A percentile compares a stretch with the other conserved stretches of the same genome.
Conservation (phyloP, 2,888 invertebrate genomes). For the Furcula furcula region DNA sequence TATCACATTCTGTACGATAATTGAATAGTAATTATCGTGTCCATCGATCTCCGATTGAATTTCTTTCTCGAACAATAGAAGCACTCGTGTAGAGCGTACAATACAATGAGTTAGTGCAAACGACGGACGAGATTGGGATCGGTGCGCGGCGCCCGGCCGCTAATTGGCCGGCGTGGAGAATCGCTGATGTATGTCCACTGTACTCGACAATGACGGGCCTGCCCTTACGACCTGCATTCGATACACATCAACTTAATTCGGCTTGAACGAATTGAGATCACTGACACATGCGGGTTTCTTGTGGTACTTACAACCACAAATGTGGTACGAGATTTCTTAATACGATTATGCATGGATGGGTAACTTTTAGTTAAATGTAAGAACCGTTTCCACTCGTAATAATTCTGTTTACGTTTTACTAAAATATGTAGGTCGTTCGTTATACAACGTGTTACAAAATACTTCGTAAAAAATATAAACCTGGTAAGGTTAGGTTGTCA, state of each 20-base stretch:
- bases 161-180: slow-evolving; percentile 72
- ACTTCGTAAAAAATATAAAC: no score
- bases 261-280: slow-evolving; percentile 47
- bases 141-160: slow-evolving; percentile 42
- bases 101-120: slow-evolving; percentile 42
- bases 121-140: slow-evolving; percentile 46
- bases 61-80: slow-evolving; percentile 39
- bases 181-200: slow-evolving; percentile 65
- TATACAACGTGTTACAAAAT: no score
- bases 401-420: no score
- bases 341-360: neutral
- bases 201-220: slow-evolving; percentile 36
- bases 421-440: no score
- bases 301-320: neutral
- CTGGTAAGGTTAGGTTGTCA: no score
- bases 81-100: slow-evolving; percentile 39
- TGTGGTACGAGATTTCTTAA: neutral
- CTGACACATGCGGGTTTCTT: slow-evolving; percentile 28
- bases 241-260: slow-evolving; percentile 54
- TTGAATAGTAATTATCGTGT: slow-evolving; percentile 13
- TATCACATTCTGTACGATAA: neutral
- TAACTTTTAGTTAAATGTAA: no score
- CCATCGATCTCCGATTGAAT: slow-evolving; percentile 17
- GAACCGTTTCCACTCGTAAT: no score
- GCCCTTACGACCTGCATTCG: slow-evolving; percentile 52